Percentiles rank a stretch among this genome's conserved stretches.
These are phyloP conservation scores for Oncorhynchus mykiss DNA, from an alignment of 2,113 vertebrate species.

Conservation along the genomic window DNA sequence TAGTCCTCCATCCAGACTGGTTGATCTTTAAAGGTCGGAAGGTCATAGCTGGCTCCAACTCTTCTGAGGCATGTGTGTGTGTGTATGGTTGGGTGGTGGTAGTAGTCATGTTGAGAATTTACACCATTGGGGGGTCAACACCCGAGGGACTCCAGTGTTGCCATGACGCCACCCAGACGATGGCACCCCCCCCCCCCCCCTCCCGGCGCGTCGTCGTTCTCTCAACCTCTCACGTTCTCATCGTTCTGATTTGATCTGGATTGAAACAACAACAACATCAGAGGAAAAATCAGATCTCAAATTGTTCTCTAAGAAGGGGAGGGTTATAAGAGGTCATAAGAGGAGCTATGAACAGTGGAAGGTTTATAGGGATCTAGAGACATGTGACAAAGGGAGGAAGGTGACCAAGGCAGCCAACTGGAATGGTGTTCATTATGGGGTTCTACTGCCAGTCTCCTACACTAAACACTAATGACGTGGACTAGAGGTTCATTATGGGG, in stretches of 20 bases:
- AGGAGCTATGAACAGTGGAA: background rate
- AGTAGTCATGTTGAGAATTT: background rate
- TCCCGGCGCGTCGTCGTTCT: background rate
- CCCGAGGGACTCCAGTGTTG: background rate
- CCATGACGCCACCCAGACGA: background rate
- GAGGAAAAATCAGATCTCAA: background rate
- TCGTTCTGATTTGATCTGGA: conserved; percentile 76
- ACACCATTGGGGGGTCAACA: background rate
- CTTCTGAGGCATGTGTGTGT: background rate
- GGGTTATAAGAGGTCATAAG: background rate
- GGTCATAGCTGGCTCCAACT: background rate
- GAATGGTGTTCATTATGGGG: no score
- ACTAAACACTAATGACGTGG: no score
- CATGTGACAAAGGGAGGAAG: background rate
- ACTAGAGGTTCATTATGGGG: no score
- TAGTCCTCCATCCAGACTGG: background rate
- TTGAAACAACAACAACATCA: background rate
- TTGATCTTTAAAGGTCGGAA: background rate
- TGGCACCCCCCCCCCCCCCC: background rate
- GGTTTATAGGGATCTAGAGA: background rate
- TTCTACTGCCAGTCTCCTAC: background rate
- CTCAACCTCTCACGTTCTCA: conserved; percentile 69
- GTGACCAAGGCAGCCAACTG: background rate
- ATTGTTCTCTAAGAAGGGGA: background rate
- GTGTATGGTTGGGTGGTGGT: background rate